Evolutionary conservation across 2,797 vertebrate species (phyloP), one percentile per base, ranked within the genome.

Genomic region (Pipistrellus pipistrellus): DNA sequence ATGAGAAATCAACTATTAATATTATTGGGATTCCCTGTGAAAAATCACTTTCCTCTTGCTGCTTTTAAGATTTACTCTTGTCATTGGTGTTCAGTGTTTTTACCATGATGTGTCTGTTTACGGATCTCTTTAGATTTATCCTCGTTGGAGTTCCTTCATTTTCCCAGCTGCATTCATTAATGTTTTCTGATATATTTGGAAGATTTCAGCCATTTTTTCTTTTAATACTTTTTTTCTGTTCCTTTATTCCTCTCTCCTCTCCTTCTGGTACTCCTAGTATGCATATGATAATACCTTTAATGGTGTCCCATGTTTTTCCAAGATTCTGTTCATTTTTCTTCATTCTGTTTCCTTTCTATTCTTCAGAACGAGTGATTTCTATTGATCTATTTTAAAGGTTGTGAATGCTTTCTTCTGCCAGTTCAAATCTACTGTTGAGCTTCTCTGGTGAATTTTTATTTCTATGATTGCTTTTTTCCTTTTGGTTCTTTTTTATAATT

Each of bases 1-100:
- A 51, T 69, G 11, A 94, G n/a, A 75, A 94, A 86, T 90, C 25
- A 75, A 41, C 75, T 68, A 53, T 57, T 78, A 57, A 78, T 48
- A 4, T 48, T 78, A 92, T 48, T 76, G 32, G 38, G 14, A 25
- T 81, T 69, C 41, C 68, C 27, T 75, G 21, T 44, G 68, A 92
- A 21, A 78, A 73, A 44, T 59, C 9, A 30, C 27, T 75, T 55
- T 88, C 59, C 8, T 59, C 69, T 38, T 85, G 4, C 38, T 44
- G 32, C 51, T 86, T 93, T 81, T 75, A 85, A 75, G 23, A 51
- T 53, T 81, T 75, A 48, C 25, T 57, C 69, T 30, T 53, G 20
- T 88, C 17, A 69, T 81, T 75, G 30, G 30, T 30, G 73, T 66
- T 85, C 59, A 46, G 21, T 85, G 80, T 48, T 73, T 91, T 87